Conservation (phyloP, 2,888 invertebrate genomes). For the Eupsilia transversa region DNA sequence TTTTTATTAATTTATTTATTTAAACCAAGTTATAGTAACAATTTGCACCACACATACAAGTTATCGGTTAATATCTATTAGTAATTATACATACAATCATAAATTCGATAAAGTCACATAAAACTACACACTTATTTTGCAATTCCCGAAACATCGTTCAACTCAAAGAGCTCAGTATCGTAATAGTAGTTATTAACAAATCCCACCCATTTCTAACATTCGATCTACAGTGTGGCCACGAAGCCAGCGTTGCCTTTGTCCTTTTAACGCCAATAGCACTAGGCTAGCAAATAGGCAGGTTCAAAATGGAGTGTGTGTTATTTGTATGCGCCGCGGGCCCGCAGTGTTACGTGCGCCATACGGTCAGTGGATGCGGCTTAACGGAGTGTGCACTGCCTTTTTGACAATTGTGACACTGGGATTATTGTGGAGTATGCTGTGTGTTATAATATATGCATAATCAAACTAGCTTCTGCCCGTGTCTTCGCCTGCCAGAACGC, state of each 20-base stretch:
- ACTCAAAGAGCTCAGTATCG: neutral
- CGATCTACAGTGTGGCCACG: neutral
- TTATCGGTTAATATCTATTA: too few relatives aligned
- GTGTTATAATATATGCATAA: neutral
- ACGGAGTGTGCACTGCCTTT: constrained; percentile 14
- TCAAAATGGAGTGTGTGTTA: constrained; percentile 37
- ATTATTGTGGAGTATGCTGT: neutral
- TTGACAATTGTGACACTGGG: neutral
- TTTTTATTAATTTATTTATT: too few relatives aligned
- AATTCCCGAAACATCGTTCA: neutral
- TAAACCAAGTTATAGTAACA: too few relatives aligned
- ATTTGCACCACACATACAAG: too few relatives aligned
- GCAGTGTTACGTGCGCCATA: constrained; percentile 40
- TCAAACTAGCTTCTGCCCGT: too few relatives aligned
- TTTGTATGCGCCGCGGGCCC: constrained; percentile 47
- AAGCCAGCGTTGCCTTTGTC: neutral
- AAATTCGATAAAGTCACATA: too few relatives aligned
- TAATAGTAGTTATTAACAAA: neutral
- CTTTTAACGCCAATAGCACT: neutral
- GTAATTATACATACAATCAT: too few relatives aligned
- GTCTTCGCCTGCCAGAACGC: too few relatives aligned
- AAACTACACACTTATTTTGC: too few relatives aligned
- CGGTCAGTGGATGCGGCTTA: constrained; percentile 31
- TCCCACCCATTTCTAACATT: neutral
- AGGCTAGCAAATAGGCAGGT: constrained; percentile 20